A percentile compares a stretch with the other conserved stretches of the same genome.
Conservation (phyloP, 2,888 invertebrate species). For the Melanostoma mellinum region DNA sequence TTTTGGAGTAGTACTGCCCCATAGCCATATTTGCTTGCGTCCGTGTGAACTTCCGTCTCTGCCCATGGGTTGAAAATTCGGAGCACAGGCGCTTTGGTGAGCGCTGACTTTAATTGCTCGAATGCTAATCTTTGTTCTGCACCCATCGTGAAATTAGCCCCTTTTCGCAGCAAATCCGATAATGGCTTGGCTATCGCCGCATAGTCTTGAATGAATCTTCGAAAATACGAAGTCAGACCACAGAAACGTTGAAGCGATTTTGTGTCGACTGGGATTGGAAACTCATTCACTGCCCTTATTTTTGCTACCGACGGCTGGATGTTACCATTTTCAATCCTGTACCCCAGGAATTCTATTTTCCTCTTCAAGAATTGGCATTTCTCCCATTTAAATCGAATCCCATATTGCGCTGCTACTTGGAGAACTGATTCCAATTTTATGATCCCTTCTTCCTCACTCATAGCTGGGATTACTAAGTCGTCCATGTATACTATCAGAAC, state of each 20-base stretch:
- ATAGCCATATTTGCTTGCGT: constrained; percentile 71
- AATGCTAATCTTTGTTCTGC: background rate
- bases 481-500: no score
- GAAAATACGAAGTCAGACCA: constrained; percentile 37
- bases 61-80: constrained; percentile 15
- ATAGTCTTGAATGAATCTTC: constrained; percentile 8
- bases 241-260: constrained; percentile 55
- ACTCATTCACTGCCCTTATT: constrained; percentile 22
- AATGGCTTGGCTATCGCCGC: constrained; percentile 15
- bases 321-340: constrained; percentile 25
- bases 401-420: no score
- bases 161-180: constrained; percentile 34
- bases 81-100: constrained; percentile 23
- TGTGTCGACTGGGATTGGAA: constrained; percentile 23
- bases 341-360: constrained; percentile 29
- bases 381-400: no score
- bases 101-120: constrained; percentile 20
- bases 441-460: no score
- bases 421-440: no score
- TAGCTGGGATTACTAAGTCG: no score
- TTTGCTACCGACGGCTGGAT: constrained; percentile 35
- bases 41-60: constrained; percentile 38
- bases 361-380: background rate
- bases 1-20: constrained; percentile 76
- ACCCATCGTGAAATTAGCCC: constrained; percentile 8